Conservation (phyloP, 37 sponge, comb jelly and placozoan genomes). For the Theonella swinhoei region DNA sequence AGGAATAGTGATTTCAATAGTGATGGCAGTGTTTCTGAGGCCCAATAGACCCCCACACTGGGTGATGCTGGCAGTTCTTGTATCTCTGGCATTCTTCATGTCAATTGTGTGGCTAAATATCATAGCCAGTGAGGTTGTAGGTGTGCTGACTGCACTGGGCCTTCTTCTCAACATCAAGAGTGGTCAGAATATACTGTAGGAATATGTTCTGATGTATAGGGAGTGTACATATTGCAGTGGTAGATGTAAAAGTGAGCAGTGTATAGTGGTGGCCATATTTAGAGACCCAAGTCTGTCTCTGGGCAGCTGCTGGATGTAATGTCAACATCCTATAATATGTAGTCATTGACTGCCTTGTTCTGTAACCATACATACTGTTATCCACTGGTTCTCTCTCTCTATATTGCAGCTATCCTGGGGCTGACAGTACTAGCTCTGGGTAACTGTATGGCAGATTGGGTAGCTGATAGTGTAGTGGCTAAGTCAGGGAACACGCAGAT, state of each 20-base stretch:
- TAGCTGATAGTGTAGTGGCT: slow-evolving; percentile 90
- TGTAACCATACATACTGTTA: too few species aligned
- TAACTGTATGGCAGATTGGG: slow-evolving; percentile 91
- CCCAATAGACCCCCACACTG: slow-evolving; percentile 48
- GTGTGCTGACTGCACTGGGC: slow-evolving; percentile 76
- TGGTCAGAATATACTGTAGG: slow-evolving; percentile 55
- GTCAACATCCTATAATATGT: too few species aligned
- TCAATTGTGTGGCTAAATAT: slow-evolving; percentile 86
- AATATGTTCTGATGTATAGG: not conserved
- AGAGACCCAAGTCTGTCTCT: not conserved
- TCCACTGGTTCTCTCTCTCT: not conserved
- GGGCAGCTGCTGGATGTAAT: not conserved
- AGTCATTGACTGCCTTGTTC: too few species aligned
- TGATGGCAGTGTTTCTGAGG: slow-evolving; percentile 32
- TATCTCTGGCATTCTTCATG: slow-evolving; percentile 67
- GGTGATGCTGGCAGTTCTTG: slow-evolving; percentile 62
- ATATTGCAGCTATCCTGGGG: slow-evolving; percentile 76
- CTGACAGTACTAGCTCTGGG: slow-evolving; percentile 90
- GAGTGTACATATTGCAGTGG: not conserved
- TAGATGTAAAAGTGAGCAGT: not conserved
- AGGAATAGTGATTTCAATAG: slow-evolving; percentile 21
- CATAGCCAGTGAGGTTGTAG: slow-evolving; percentile 82
- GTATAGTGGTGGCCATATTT: not conserved
- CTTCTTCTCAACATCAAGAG: slow-evolving; percentile 69
- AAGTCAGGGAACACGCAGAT: slow-evolving; percentile 85